These are phyloP conservation scores for Hippocampus kuda DNA, from an alignment of 2,797 vertebrate genomes.

Conservation along the genomic window DNA sequence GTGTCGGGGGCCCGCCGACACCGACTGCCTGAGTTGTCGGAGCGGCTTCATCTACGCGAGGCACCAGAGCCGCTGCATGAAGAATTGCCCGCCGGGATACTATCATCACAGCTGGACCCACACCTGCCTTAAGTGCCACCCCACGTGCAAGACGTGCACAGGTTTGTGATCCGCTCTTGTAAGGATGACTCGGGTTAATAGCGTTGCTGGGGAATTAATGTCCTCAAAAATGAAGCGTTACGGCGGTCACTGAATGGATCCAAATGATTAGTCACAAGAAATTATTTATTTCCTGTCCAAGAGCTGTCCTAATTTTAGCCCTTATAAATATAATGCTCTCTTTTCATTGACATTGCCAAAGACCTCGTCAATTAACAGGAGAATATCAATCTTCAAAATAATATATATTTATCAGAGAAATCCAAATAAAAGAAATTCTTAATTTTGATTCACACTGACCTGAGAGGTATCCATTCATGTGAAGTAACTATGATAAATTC, in stretches of 20 bases:
- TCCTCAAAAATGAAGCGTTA: not conserved
- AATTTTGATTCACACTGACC: too few species aligned
- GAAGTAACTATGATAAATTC: too few species aligned
- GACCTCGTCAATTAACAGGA: not conserved
- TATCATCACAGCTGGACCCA: conserved; percentile 45
- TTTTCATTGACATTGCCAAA: not conserved
- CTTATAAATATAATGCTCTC: not conserved
- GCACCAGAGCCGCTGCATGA: conserved; percentile 58
- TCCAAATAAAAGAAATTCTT: too few species aligned
- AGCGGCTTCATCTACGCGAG: conserved; percentile 62
- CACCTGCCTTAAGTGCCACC: conserved; percentile 72
- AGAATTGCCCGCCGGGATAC: conserved; percentile 70
- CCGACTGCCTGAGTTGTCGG: conserved; percentile 73
- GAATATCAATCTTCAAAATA: not conserved
- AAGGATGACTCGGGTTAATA: not conserved
- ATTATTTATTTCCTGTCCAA: not conserved
- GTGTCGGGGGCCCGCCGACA: conserved; percentile 60
- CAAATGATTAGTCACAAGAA: not conserved
- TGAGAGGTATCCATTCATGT: too few species aligned
- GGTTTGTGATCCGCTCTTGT: conserved; percentile 29
- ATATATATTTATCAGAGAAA: too few species aligned
- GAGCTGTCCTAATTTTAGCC: not conserved
- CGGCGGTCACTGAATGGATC: not conserved
- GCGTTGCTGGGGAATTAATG: not conserved
- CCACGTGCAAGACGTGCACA: conserved; percentile 67